These are phyloP conservation scores for Drosophila gunungcola DNA, from an alignment of 1,140 invertebrate species.

Conservation along the genomic window DNA sequence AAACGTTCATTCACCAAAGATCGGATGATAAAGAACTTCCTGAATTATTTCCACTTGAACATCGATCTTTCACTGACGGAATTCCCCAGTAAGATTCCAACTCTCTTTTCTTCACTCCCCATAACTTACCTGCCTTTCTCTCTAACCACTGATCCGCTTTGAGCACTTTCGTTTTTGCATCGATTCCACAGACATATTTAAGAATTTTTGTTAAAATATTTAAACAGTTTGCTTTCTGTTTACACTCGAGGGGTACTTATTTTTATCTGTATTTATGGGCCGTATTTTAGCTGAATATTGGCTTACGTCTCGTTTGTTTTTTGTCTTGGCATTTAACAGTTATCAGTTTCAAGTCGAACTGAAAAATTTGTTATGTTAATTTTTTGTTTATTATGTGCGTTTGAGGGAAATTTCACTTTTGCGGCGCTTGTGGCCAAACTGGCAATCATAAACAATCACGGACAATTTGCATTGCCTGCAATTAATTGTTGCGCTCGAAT, in stretches of 20 bases:
- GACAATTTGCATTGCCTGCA: constrained; percentile 57
- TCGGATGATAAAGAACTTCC: constrained; percentile 43
- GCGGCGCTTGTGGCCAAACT: constrained; percentile 38
- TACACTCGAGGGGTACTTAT: constrained; percentile 40
- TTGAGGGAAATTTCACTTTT: constrained; percentile 54
- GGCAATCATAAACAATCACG: constrained; percentile 50
- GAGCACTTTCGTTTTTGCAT: constrained; percentile 64
- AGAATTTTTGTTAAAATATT: constrained; percentile 65
- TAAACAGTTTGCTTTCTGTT: constrained; percentile 75
- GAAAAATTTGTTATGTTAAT: constrained; percentile 47
- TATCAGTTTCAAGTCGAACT: constrained; percentile 28
- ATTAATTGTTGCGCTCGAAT: constrained; percentile 79
- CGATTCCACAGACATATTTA: constrained; percentile 56
- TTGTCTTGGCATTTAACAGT: constrained; percentile 28
- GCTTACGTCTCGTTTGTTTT: constrained; percentile 11
- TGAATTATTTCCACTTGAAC: constrained; percentile 33
- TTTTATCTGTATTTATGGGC: constrained; percentile 38
- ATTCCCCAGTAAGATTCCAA: constrained; percentile 28
- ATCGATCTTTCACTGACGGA: constrained; percentile 36
- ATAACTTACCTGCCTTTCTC: constrained; percentile 56
- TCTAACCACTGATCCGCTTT: constrained; percentile 45
- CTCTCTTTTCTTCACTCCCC: constrained; percentile 7
- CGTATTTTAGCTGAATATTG: constrained; percentile 20
- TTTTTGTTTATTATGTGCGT: constrained; percentile 37
- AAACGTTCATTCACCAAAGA: constrained; percentile 24